phyloP scores from a whole-genome alignment of 2,888 invertebrate species.

The Tridacna crocea region DNA sequence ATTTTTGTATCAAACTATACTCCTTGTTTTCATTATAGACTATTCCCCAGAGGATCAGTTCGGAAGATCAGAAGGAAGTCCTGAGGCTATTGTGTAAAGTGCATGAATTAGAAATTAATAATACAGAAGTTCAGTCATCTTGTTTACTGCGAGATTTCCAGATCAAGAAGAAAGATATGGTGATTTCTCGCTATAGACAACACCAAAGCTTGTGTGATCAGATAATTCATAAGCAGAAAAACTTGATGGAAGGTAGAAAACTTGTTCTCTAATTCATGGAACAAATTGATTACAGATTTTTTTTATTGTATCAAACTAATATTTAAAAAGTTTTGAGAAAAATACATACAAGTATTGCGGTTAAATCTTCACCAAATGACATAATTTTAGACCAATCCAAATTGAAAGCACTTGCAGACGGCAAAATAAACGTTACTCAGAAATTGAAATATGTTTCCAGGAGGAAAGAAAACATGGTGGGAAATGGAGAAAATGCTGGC shows the following conservation, averaged over 20 bases:
- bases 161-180: slow-evolving; percentile 92
- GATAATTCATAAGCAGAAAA: slow-evolving; percentile 94
- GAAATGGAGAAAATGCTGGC: no score
- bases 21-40: slow-evolving; percentile 86
- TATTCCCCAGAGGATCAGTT: slow-evolving; percentile 92
- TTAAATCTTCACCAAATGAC: no score
- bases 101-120: slow-evolving; percentile 97
- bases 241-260: slow-evolving; percentile 91
- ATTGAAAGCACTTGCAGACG: no score
- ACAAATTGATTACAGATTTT: no score
- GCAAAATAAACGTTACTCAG: no score
- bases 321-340: no score
- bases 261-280: not conserved
- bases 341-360: no score
- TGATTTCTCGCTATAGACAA: slow-evolving; percentile 92
- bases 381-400: no score
- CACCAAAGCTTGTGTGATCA: slow-evolving; percentile 95
- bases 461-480: no score
- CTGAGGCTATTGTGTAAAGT: slow-evolving; percentile 94
- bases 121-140: slow-evolving; percentile 92
- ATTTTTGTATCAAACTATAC: no score
- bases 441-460: no score
- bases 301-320: no score
- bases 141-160: slow-evolving; percentile 94
- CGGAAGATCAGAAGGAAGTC: slow-evolving; percentile 95